Percentiles rank a stretch among this genome's conserved stretches.
These are phyloP conservation scores for Acholoe squamosa DNA, from an alignment of 2,888 invertebrate genomes.

Conservation along the genomic window DNA sequence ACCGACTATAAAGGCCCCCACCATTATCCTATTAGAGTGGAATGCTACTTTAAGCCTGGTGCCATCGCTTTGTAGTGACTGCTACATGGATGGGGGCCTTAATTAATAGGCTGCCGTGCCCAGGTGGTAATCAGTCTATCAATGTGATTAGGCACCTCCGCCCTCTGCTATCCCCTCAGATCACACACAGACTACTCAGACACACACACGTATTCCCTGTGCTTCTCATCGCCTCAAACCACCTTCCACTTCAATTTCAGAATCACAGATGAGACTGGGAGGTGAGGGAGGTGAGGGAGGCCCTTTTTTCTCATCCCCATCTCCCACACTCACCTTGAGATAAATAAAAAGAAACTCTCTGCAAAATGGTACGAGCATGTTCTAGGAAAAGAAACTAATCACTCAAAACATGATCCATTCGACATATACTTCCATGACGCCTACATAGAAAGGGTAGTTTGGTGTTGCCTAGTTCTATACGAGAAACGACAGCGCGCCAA, in stretches of 20 bases:
- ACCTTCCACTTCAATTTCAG: constrained; percentile 17
- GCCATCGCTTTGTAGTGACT: neutral
- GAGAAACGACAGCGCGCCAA: too few species aligned
- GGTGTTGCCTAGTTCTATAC: too few species aligned
- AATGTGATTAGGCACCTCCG: constrained; percentile 18
- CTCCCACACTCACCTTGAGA: neutral
- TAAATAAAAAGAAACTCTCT: neutral
- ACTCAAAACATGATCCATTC: too few species aligned
- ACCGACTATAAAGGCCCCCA: neutral
- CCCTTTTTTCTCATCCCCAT: neutral
- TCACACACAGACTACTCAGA: neutral
- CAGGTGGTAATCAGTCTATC: constrained; percentile 40
- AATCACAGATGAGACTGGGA: neutral
- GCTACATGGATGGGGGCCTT: neutral
- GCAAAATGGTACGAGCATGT: too few species aligned
- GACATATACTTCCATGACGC: too few species aligned
- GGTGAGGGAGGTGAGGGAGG: neutral
- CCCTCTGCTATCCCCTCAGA: neutral
- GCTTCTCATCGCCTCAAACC: neutral
- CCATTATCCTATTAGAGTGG: constrained; percentile 32
- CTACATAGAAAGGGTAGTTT: too few species aligned
- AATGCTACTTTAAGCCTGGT: neutral
- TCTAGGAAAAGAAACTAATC: too few species aligned
- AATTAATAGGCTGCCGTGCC: neutral
- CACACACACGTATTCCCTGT: constrained; percentile 3